Evolutionary conservation across 2,113 vertebrate genomes (phyloP).

Genomic region (Dasyprocta punctata): DNA sequence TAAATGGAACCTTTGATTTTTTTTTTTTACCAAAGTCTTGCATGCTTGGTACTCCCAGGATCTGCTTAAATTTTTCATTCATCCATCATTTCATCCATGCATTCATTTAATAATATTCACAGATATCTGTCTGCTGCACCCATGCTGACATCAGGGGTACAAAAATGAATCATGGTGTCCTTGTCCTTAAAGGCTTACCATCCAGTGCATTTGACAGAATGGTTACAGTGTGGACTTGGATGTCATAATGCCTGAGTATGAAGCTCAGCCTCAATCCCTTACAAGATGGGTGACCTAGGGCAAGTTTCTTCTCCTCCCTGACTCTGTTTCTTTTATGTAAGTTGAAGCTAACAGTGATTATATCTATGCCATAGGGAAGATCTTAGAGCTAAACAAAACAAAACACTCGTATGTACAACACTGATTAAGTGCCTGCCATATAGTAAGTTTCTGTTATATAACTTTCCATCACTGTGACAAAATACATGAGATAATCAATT

Average conservation of each 20-base stretch:
- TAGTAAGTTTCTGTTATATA: not conserved
- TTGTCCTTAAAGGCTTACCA: not conserved
- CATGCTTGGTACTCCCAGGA: not conserved
- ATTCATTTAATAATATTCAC: not conserved
- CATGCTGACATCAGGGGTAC: not conserved
- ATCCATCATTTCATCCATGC: not conserved
- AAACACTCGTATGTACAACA: not conserved
- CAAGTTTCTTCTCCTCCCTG: not conserved
- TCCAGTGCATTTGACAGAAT: not conserved
- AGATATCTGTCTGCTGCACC: not conserved
- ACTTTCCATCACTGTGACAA: not conserved
- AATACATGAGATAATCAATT: not conserved
- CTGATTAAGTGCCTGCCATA: not conserved
- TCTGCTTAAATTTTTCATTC: not conserved
- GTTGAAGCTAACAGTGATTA: not conserved
- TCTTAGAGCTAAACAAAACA: not conserved
- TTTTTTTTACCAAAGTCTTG: not conserved
- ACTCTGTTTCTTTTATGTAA: not conserved
- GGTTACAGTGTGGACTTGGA: not conserved
- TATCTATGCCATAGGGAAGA: not conserved
- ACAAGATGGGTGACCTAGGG: not conserved
- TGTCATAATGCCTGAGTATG: not conserved
- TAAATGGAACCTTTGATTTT: not conserved
- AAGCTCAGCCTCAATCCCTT: not conserved
- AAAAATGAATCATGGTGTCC: not conserved